Evolutionary conservation across 2,888 invertebrate genomes (phyloP).

Genomic region (Agrochola circellaris): DNA sequence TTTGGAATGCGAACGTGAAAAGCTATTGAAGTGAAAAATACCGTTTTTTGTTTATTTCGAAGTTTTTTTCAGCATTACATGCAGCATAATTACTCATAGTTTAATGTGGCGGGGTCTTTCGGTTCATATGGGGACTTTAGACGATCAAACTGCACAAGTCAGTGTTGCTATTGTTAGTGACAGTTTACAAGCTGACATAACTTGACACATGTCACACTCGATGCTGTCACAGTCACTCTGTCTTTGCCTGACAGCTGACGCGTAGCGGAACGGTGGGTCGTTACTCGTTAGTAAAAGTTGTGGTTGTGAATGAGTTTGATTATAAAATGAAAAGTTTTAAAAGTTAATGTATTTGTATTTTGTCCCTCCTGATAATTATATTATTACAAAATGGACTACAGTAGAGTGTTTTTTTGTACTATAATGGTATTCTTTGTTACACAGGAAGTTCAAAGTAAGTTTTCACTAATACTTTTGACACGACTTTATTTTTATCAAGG

Average conservation of each 20-base stretch:
- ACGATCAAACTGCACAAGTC: not conserved
- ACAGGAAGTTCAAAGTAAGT: conserved; percentile 84
- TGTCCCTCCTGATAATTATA: conserved; percentile 45
- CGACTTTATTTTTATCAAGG: conserved; percentile 83
- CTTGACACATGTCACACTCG: not conserved
- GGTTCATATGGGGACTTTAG: not conserved
- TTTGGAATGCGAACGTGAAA: conserved; percentile 43
- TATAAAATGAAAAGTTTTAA: conserved; percentile 73
- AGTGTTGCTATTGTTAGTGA: not conserved
- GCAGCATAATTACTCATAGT: not conserved
- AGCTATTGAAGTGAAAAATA: conserved; percentile 37
- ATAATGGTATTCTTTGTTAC: conserved; percentile 72
- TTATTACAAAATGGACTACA: conserved; percentile 76
- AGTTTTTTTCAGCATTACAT: not conserved
- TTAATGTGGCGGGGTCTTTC: not conserved
- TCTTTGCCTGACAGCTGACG: conserved; percentile 39
- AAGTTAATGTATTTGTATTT: conserved; percentile 64
- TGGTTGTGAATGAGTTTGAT: conserved; percentile 20
- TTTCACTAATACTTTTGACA: conserved; percentile 69
- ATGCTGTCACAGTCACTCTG: not conserved
- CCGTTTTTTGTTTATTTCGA: not conserved
- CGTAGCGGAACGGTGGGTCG: conserved; percentile 8
- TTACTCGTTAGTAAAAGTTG: conserved; percentile 30
- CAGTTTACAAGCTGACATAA: not conserved
- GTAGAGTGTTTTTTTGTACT: conserved; percentile 68